These are phyloP conservation scores for Periparus ater DNA, from an alignment of 2,797 vertebrate genomes.

Conservation along the genomic window DNA sequence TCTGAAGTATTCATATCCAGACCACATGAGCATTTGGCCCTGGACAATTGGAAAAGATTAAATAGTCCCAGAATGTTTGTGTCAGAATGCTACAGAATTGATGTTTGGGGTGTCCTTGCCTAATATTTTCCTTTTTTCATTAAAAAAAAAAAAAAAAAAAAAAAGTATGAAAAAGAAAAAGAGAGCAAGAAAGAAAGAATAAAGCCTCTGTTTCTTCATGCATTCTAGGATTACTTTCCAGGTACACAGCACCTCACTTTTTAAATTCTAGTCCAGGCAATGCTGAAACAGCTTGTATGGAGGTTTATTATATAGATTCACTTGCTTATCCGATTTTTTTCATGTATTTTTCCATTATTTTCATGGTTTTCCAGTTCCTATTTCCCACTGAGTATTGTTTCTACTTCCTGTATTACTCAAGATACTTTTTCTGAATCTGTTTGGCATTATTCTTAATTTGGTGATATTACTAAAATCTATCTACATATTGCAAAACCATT, in stretches of 20 bases:
- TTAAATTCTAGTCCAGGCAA: not conserved
- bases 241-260: not conserved
- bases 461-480: not conserved
- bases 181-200: fast-evolving
- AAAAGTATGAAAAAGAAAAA: not conserved
- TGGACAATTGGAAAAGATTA: not conserved
- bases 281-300: not conserved
- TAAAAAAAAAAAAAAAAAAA: too few relatives aligned
- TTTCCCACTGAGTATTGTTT: not conserved
- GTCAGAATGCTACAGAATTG: not conserved
- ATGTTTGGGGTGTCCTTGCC: not conserved
- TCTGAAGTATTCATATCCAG: not conserved
- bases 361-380: not conserved
- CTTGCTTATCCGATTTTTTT: not conserved
- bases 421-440: not conserved
- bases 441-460: not conserved
- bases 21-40: not conserved
- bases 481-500: not conserved
- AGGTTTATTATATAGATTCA: not conserved
- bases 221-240: not conserved
- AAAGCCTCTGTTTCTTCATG: not conserved
- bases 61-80: not conserved
- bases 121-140: not conserved
- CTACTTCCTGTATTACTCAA: not conserved
- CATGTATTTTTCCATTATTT: not conserved